These are phyloP conservation scores for Pelmatolapia mariae DNA, from an alignment of 2,113 vertebrate species.

Conservation along the genomic window DNA sequence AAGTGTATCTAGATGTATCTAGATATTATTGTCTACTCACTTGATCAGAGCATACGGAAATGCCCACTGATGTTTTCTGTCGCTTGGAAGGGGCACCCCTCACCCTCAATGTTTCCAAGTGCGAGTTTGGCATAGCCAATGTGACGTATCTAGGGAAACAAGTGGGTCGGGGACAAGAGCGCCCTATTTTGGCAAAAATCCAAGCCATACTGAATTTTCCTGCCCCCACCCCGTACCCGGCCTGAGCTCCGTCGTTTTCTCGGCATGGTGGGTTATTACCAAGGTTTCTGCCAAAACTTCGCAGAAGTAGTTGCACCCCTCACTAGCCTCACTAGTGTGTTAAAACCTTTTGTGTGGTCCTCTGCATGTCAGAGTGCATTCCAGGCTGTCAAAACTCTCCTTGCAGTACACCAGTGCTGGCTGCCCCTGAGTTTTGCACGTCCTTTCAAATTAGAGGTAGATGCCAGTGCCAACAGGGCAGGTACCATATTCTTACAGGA, in stretches of 20 bases:
- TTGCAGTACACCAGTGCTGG: not conserved
- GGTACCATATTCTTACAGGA: not conserved
- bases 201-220: not conserved
- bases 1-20: not conserved
- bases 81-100: not conserved
- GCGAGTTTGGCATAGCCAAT: not conserved
- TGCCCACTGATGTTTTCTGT: not conserved
- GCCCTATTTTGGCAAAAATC: not conserved
- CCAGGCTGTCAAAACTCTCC: not conserved
- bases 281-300: not conserved
- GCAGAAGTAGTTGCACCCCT: not conserved
- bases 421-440: not conserved
- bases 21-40: not conserved
- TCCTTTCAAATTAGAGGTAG: not conserved
- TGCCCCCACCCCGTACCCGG: not conserved
- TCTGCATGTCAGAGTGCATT: not conserved
- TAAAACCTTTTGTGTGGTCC: not conserved
- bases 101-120: not conserved
- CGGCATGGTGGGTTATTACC: accelerated
- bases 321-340: not conserved
- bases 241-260: accelerated
- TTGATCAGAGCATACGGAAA: not conserved
- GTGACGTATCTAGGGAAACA: not conserved
- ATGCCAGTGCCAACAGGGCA: accelerated
- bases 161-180: accelerated